Conservation (phyloP, 2,113 vertebrate species). For the Etia nguti region DNA sequence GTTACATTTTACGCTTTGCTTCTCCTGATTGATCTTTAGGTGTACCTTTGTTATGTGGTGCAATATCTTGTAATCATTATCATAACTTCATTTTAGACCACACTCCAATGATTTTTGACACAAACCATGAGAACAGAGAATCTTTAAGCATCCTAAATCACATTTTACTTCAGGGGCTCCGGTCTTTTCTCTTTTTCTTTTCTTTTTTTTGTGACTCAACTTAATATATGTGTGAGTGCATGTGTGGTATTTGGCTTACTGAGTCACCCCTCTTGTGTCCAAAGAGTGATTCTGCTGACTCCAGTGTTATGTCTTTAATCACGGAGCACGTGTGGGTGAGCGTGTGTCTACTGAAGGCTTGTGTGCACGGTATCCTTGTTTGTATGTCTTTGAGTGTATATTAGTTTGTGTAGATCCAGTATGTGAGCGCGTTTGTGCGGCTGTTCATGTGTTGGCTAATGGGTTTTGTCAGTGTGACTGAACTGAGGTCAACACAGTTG, state of each 20-base stretch:
- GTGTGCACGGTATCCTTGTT: constrained; percentile 2
- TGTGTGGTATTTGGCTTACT: constrained; percentile 30
- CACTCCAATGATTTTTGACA: background rate
- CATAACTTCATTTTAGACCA: background rate
- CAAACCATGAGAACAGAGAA: background rate
- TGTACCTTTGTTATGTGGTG: background rate
- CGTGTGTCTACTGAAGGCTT: background rate
- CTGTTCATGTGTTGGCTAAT: constrained; percentile 23
- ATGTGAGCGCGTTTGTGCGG: background rate
- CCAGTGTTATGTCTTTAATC: constrained; percentile 38
- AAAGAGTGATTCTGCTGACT: constrained; percentile 55
- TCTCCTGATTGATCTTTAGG: background rate
- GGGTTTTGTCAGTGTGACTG: constrained; percentile 57
- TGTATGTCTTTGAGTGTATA: background rate
- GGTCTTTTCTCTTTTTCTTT: background rate
- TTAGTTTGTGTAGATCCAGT: background rate
- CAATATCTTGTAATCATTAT: background rate
- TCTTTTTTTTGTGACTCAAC: constrained; percentile 13
- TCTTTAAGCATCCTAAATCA: background rate
- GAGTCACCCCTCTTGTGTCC: constrained; percentile 42
- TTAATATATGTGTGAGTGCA: background rate
- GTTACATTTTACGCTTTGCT: background rate
- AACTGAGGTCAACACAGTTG: constrained; percentile 41
- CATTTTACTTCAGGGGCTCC: background rate
- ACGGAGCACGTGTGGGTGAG: background rate